Conservation (phyloP, 2,113 vertebrate species). For the Nansenia antarctica region DNA sequence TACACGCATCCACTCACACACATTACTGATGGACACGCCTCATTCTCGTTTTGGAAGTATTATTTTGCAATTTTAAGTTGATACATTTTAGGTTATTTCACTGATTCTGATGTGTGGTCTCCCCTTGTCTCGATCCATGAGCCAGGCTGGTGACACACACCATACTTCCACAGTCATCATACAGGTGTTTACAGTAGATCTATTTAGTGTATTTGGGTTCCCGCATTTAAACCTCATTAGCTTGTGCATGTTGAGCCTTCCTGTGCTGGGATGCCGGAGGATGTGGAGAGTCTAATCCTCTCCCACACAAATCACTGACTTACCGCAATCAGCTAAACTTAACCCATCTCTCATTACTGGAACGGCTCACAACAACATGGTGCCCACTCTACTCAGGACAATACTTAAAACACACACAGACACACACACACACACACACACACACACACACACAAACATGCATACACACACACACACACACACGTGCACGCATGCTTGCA, state of each 20-base stretch:
- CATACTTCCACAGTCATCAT: neutral
- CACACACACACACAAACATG: conserved; percentile 4
- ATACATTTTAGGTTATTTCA: too few relatives aligned
- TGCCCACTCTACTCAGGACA: conserved; percentile 25
- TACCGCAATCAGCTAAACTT: conserved; percentile 64
- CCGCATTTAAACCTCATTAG: conserved; percentile 59
- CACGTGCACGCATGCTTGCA: neutral
- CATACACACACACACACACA: conserved; percentile 13
- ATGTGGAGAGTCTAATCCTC: conserved; percentile 57
- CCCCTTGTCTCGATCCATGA: too few relatives aligned
- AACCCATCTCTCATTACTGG: conserved; percentile 62
- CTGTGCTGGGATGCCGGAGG: conserved; percentile 46
- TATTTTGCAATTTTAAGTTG: too few relatives aligned
- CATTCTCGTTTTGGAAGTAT: too few relatives aligned
- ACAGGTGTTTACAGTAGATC: too few relatives aligned
- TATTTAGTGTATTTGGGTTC: too few relatives aligned
- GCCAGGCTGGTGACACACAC: too few relatives aligned
- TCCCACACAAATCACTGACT: conserved; percentile 63
- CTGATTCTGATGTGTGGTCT: too few relatives aligned
- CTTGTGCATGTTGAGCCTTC: conserved; percentile 32
- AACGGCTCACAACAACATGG: conserved; percentile 36
- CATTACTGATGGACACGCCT: too few relatives aligned
- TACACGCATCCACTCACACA: too few relatives aligned
- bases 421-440: conserved; percentile 11
- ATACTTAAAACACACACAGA: too few relatives aligned